Base-by-base conservation (phyloP, 2,888 invertebrate genomes). In the Drosophila fulvimacula region DNA sequence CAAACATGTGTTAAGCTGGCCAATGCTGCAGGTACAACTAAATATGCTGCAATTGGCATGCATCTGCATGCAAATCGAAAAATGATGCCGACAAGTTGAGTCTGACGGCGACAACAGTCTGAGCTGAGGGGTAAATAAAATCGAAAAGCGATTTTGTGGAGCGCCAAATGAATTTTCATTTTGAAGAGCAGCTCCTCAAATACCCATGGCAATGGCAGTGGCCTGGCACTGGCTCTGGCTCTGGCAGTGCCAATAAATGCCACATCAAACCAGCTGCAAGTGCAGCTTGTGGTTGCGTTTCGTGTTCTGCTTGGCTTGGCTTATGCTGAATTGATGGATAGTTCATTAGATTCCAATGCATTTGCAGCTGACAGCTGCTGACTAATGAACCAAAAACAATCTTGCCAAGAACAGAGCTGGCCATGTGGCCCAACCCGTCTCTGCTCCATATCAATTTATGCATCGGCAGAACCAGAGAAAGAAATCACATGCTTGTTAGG, bases 81-180 rank as follows among this genome's bases (percentile, higher is more conserved):
- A 65, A 60, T 63, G 62, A 66, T 63, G 61, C 58, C 55, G 58
- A 73, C 73, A 77, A 71, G 57, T 65, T 74, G 74, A 56, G 15
- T 51, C 60, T 60, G 27, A 52, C 41, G 55, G 42, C 41, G 63
- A 19, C 27, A 9, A 27, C 41, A 0, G 1, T 4, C 0, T 0
- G 10, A 9, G 7, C 1, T 0, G 27, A 10, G 24, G 19, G 24
- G 41, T 52, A 66, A 65, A 70, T 66, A 68, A 60, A 80, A 80
- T 75, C 62, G 69, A 75, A 77, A 80, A 69, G 62, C 69, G 56
- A 75, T 73, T 77, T 77, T 80, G 68, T 69, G 76, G 51, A 30
- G 65, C 70, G 66, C 59, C 69, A 73, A 79, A 79, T 76, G 72
- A 75, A 77, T 67, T 68, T 76, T 56, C 53, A 56, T 44, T 53